Conservation (phyloP, 2,888 invertebrate species). For the Apoderus coryli region DNA sequence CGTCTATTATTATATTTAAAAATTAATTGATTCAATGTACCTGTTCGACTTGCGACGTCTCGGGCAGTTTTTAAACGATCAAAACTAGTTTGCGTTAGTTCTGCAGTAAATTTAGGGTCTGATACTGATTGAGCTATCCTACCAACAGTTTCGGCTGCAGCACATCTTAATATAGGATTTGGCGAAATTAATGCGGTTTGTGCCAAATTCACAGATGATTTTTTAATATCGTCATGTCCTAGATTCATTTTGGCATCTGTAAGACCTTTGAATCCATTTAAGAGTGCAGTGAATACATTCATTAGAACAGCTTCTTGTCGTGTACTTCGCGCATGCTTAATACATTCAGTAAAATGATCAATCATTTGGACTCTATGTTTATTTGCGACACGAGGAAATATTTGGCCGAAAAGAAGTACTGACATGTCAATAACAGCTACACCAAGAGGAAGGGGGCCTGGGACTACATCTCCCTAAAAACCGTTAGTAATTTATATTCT, state of each 20-base stretch:
- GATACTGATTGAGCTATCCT: conserved; percentile 82
- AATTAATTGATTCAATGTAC: too few relatives aligned
- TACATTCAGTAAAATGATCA: conserved; percentile 91
- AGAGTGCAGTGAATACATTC: conserved; percentile 87
- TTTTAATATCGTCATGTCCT: conserved; percentile 82
- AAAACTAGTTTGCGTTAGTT: conserved; percentile 79
- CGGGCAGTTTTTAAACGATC: conserved; percentile 74
- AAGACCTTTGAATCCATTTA: conserved; percentile 73
- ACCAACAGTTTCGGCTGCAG: conserved; percentile 90
- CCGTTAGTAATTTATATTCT: conserved; percentile 4
- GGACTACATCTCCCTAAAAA: conserved; percentile 41
- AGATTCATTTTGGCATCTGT: conserved; percentile 75
- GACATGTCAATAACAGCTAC: conserved; percentile 95
- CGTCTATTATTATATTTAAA: too few relatives aligned
- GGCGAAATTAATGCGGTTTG: conserved; percentile 55
- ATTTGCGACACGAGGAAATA: conserved; percentile 87
- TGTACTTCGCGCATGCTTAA: conserved; percentile 81
- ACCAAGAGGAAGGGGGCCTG: conserved; percentile 79
- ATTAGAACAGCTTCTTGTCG: conserved; percentile 92
- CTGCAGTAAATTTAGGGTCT: conserved; percentile 76
- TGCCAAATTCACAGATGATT: conserved; percentile 65
- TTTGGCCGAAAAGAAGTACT: conserved; percentile 80
- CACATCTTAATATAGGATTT: conserved; percentile 74
- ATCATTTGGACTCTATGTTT: conserved; percentile 96
- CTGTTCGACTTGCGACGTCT: conserved; percentile 75